phyloP scores from a whole-genome alignment of 2,888 invertebrate genomes.

The Sabatieria punctata region DNA sequence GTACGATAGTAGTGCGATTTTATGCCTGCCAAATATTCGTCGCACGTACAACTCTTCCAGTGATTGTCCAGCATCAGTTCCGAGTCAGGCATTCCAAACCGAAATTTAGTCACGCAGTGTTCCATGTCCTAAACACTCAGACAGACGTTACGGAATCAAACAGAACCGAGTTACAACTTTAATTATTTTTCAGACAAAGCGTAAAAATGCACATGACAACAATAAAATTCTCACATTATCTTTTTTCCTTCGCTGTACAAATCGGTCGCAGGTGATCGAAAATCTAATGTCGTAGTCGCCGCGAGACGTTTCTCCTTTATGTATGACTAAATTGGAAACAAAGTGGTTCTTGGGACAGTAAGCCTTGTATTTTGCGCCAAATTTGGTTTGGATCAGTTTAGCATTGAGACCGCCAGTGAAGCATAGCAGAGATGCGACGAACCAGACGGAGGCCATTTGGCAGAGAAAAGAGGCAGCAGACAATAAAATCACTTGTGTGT shows the following conservation, averaged over 20 bases:
- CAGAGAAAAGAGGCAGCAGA: no score
- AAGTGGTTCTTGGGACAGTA: not conserved
- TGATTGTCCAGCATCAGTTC: slow-evolving; percentile 4
- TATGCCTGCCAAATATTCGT: slow-evolving; percentile 7
- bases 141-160: not conserved
- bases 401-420: no score
- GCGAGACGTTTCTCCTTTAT: not conserved
- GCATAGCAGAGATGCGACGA: no score
- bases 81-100: not conserved
- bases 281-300: not conserved
- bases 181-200: no score
- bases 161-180: no score
- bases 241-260: not conserved
- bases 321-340: not conserved
- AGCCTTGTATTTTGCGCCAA: not conserved
- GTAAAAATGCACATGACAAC: no score
- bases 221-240: no score
- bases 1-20: not conserved
- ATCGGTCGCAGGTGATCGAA: not conserved
- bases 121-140: not conserved
- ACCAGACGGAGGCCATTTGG: no score
- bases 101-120: not conserved
- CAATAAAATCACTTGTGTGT: no score
- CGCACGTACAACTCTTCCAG: slow-evolving; percentile 2
- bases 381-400: no score